A percentile compares a stretch with the other conserved stretches of the same genome.
These are phyloP conservation scores for Pterostichus niger DNA, from an alignment of 2,888 invertebrate species.

Conservation along the genomic window DNA sequence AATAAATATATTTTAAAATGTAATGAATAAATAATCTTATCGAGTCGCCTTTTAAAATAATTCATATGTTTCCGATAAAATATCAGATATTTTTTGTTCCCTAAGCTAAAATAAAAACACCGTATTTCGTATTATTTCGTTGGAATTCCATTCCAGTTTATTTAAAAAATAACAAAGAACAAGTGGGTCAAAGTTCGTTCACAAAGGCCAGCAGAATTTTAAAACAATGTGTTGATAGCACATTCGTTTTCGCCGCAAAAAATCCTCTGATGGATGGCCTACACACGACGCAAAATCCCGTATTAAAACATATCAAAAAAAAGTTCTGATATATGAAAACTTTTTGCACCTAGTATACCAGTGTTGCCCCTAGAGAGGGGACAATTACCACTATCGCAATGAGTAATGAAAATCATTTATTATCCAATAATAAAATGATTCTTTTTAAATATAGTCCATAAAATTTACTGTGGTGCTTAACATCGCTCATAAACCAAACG, in stretches of 20 bases:
- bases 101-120: not conserved
- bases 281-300: conserved; percentile 7
- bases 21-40: too few species aligned
- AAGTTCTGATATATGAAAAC: conserved; percentile 40
- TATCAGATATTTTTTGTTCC: not conserved
- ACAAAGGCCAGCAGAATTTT: conserved; percentile 45
- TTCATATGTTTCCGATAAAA: not conserved
- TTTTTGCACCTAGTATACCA: conserved; percentile 20
- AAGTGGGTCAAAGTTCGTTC: conserved; percentile 44
- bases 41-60: not conserved
- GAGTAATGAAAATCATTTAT: conserved; percentile 23
- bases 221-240: conserved; percentile 57
- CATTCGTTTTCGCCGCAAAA: conserved; percentile 50
- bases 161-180: conserved; percentile 54
- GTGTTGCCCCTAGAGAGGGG: too few species aligned
- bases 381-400: conserved; percentile 1
- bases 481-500: too few species aligned
- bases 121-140: conserved; percentile 13
- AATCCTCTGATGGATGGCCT: conserved; percentile 51
- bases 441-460: too few species aligned
- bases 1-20: too few species aligned
- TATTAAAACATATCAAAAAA: conserved; percentile 49
- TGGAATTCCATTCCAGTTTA: conserved; percentile 32
- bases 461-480: too few species aligned
- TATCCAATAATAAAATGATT: not conserved